Base-by-base conservation (phyloP, 2,888 invertebrate genomes). In the Branchellion lobata region DNA sequence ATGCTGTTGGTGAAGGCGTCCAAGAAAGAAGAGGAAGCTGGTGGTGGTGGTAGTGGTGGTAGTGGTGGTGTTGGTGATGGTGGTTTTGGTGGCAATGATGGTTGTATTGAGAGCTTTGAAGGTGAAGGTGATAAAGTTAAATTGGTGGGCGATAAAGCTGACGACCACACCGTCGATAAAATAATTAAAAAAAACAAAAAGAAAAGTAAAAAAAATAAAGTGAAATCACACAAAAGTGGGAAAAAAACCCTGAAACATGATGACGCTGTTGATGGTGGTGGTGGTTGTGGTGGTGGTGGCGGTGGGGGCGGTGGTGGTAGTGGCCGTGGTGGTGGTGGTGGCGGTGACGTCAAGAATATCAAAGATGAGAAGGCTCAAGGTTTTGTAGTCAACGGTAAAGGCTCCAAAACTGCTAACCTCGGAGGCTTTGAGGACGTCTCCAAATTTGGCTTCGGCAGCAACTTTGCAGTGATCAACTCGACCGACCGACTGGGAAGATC, bases 371-470 rank as follows among this genome's bases (percentile, higher is more conserved):
- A n/a, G n/a, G n/a, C n/a, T n/a, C n/a, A n/a, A n/a, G n/a, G n/a
- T n/a, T n/a, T n/a, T n/a, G n/a, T n/a, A n/a, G n/a, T n/a, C n/a
- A n/a, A n/a, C n/a, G n/a, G n/a, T n/a, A 57, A 57, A 5, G 14
- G 61, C 21, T 5, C 61, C 61, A 57, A 57, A 18, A 57, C 5
- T 57, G 61, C 21, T 57, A n/a, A 57, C 61, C 21, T 24, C 21
- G 21, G 61, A 5, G 3, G 3, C 5, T 18, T 24, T 24, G 61
- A 57, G n/a, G 61, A n/a, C 5, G 21, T 14, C 24, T 18, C 61
- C 61, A 57, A 57, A 57, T 24, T 57, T n/a, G 61, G 61, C 61
- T 57, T 57, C 61, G 21, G 21, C n/a, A n/a, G 21, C 40, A 40
- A 5, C 5, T 8, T 40, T 40, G 5, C 40, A 40, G 14, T 40